Evolutionary conservation across 2,113 vertebrate genomes (phyloP), one percentile per base, ranked within the genome.

Genomic region (Narcine bancroftii): DNA sequence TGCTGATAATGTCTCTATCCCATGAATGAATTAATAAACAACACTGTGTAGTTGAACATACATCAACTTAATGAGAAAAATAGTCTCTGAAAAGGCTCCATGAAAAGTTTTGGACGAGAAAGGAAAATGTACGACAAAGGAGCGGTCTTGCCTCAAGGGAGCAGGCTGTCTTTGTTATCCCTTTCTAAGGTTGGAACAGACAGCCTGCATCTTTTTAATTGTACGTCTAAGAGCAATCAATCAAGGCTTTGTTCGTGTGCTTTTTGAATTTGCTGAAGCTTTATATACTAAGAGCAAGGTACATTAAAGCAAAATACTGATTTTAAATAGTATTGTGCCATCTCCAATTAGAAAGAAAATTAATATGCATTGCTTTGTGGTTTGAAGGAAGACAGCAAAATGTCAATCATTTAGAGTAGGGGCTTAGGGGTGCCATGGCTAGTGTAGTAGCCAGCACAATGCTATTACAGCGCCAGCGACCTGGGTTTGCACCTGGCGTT

Each of bases 351-450:
- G 33, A 87, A n/a, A 60, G 60, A 87, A 36, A 60, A 36, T 60
- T 3, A 87, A n/a, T 87, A 17, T 63, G 53, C 53, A 87, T n/a
- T 87, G 53, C 81, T 56, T 60, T 87, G 81, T 56, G 81, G 81
- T 60, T 60, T 87, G 53, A 87, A 87, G n/a, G 53, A 87, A 60
- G 81, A 87, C 81, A 87, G 81, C 81, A 36, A 36, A 60, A 19
- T 60, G 53, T 39, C 81, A 87, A 87, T n/a, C n/a, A n/a, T n/a
- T n/a, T n/a, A n/a, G n/a, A n/a, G n/a, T n/a, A n/a, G n/a, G n/a
- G n/a, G n/a, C n/a, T n/a, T n/a, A n/a, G n/a, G n/a, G n/a, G n/a
- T n/a, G n/a, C n/a, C n/a, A n/a, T n/a, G n/a, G n/a, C n/a, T n/a
- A n/a, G n/a, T n/a, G n/a, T n/a, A n/a, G n/a, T n/a, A n/a, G n/a